Conservation (phyloP, 2,797 vertebrate genomes). For the Cyclopterus lumpus region DNA sequence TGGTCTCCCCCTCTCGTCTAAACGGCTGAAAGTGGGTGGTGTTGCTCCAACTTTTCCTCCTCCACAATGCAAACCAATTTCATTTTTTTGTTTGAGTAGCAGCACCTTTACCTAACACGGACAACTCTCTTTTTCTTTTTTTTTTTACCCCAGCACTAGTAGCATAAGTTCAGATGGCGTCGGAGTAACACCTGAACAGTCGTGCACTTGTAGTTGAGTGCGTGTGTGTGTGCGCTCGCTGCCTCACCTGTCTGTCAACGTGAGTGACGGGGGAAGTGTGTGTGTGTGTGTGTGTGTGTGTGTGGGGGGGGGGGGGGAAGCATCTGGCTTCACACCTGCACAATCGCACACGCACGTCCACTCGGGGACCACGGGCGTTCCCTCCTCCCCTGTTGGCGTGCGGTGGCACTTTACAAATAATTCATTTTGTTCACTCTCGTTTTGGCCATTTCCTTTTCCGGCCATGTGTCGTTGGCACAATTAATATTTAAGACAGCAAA, state of each 20-base stretch:
- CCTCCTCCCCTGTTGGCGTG: conserved; percentile 61
- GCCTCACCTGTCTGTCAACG: conserved; percentile 79
- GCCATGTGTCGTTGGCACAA: conserved; percentile 64
- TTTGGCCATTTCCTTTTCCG: conserved; percentile 62
- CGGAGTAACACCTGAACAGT: conserved; percentile 66
- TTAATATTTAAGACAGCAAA: conserved; percentile 53
- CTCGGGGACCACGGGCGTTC: conserved; percentile 44
- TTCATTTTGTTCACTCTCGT: conserved; percentile 69
- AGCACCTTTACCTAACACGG: conserved; percentile 45
- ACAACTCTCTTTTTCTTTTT: conserved; percentile 37
- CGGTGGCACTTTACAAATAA: conserved; percentile 71
- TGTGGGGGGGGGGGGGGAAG: conserved; percentile 56
- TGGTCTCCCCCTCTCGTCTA: conserved; percentile 63
- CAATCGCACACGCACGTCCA: conserved; percentile 64
- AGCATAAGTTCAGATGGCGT: conserved; percentile 64
- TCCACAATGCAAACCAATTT: conserved; percentile 56
- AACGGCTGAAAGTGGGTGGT: conserved; percentile 72
- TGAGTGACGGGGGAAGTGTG: conserved; percentile 80
- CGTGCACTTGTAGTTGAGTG: conserved; percentile 69
- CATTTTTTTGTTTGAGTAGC: conserved; percentile 55
- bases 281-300: conserved; percentile 35
- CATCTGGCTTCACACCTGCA: conserved; percentile 81
- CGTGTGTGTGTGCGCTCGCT: conserved; percentile 30
- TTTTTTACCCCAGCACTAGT: conserved; percentile 23
- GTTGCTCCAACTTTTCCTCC: conserved; percentile 55